Conservation (phyloP, 2,888 invertebrate species). For the Drosophila paracracens region DNA sequence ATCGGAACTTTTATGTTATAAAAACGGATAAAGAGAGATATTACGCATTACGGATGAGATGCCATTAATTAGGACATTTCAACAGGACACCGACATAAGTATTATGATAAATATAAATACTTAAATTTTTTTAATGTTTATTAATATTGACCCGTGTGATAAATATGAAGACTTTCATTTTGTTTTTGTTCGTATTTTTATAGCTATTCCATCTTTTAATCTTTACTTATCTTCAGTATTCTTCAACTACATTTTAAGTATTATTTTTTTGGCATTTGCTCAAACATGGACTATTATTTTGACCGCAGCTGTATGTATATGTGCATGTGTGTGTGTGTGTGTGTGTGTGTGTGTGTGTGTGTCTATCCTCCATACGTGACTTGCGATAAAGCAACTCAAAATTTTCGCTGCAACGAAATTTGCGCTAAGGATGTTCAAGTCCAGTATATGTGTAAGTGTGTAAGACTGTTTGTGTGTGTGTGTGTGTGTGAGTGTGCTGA, state of each 20-base stretch:
- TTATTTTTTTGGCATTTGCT: not conserved
- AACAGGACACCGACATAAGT: not conserved
- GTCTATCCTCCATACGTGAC: constrained; percentile 52
- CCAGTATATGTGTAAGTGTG: constrained; percentile 39
- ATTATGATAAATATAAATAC: not conserved
- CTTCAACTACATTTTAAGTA: not conserved
- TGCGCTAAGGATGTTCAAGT: constrained; percentile 72
- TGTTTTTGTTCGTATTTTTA: not conserved
- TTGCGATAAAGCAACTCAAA: constrained; percentile 76
- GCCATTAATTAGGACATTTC: not conserved
- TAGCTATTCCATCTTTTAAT: not conserved
- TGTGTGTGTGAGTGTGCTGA: constrained; percentile 31
- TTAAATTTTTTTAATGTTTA: not conserved
- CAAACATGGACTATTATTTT: not conserved
- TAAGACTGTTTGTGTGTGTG: constrained; percentile 9
- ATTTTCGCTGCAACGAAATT: constrained; percentile 76
- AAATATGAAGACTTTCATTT: not conserved
- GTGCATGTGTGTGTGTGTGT: constrained; percentile 33
- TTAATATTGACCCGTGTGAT: no score
- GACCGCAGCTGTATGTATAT: constrained; percentile 19
- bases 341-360: constrained; percentile 29
- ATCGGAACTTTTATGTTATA: not conserved
- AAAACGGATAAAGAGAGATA: not conserved
- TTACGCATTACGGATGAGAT: not conserved
- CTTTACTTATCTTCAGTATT: not conserved